Base-by-base conservation (phyloP, 1,140 invertebrate species). In the Ephestia elutella region DNA sequence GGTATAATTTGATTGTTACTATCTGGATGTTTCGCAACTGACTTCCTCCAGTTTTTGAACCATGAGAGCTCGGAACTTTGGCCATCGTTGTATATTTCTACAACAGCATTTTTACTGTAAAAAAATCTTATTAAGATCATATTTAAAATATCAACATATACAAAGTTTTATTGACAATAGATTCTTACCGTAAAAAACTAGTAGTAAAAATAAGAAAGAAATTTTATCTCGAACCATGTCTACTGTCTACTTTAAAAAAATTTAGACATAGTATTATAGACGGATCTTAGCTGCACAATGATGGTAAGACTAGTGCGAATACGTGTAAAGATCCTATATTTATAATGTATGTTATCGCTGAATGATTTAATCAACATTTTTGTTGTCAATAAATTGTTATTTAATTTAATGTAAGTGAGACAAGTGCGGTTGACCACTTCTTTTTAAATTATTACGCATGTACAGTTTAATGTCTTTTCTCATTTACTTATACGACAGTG, bases 401-500 rank as follows among this genome's bases (percentile, higher is more conserved):
- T 49, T 49, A 49, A 56, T 48, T 56, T 48, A 35, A 35, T 7
- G 7, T 3, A 25, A 44, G 50, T 25, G 11, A 21, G 18, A 49
- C 17, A 17, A 20, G 21, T 49, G 56, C 20, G 56, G 56, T 49
- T 57, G 18, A 57, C 56, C 56, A 49, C 20, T 49, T 21, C 3
- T 5, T 5, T 7, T 32, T 3, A 32, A 32, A 32, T 32, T 32
- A 10, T 32, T 9, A 8, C 7, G 21, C 21, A 25, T 25, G 21
- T 7, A 25, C 7, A 25, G 21, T 25, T 25, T 25, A 25, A 25
- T 25, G 21, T 25, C 21, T 25, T 25, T 25, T 25, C 2, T 25
- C 21, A 25, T 25, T 25, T 25, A 25, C 7, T 25, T 25, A n/a
- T n/a, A n/a, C n/a, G n/a, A n/a, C n/a, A n/a, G n/a, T 25, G 21